Base-by-base conservation (phyloP, 2,888 invertebrate genomes). In the Meganola albula region DNA sequence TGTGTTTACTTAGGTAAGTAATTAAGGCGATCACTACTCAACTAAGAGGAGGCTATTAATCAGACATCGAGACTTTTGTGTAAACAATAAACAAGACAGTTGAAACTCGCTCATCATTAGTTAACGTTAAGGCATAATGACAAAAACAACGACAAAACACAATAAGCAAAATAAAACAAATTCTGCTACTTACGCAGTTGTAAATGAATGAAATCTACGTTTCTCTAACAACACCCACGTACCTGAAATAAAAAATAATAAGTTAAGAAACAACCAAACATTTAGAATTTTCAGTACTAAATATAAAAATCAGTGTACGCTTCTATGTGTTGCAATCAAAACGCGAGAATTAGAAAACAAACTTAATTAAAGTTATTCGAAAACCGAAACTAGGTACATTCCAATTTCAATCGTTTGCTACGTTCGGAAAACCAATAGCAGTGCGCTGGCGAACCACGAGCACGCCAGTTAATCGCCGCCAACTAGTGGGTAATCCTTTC, bases 401-500 rank as follows among this genome's bases (percentile, higher is more conserved):
- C 59, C 52, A 56, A 69, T 68, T 68, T 64, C 61, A 63, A 65
- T 66, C 55, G 56, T 58, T 63, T 56, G 55, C 53, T 59, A 55
- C 58, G 62, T 72, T 73, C 53, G 66, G 61, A 58, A 73, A 73
- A 69, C 72, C 75, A 61, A 75, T 65, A 68, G 63, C 58, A 39
- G 29, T 31, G 51, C 53, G 49, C 58, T 59, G 67, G 68, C 58
- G 66, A 71, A 70, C 78, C 76, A 64, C 75, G 70, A 62, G 63
- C 63, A 61, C 64, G 63, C 58, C 64, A 63, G 77, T 74, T 79
- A 79, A 79, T 79, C 79, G 79, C 66, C 65, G 68, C 72, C 73
- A 74, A 77, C 76, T 71, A 75, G 72, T 65, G 68, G 72, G 77
- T 80, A 80, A 82, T 80, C 82, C 80, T 74, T 71, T 74, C 71